phyloP scores from a whole-genome alignment of 23 tunicate species.

The Diplosoma virens region DNA sequence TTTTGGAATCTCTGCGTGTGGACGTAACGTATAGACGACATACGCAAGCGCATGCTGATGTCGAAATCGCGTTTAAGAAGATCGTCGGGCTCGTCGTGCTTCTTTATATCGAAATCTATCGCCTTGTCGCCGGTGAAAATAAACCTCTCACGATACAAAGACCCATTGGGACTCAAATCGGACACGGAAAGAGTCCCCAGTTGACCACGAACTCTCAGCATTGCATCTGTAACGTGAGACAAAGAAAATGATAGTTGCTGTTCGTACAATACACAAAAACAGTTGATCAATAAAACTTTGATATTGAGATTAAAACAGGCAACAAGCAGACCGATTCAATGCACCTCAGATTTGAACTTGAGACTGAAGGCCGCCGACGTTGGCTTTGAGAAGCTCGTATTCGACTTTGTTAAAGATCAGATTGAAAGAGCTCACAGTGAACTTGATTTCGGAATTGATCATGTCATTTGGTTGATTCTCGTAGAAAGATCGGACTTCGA shows the following conservation, averaged over 20 bases:
- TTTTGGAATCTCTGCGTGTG: slow-evolving; percentile 99
- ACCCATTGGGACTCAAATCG: slow-evolving; percentile 90
- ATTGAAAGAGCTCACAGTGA: slow-evolving; percentile 57
- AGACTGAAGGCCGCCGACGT: slow-evolving; percentile 44
- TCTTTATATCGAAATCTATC: slow-evolving; percentile 75
- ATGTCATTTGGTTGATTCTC: slow-evolving; percentile 84
- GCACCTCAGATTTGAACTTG: slow-evolving; percentile 59
- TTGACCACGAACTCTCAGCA: slow-evolving; percentile 64
- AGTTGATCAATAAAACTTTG: too few species aligned
- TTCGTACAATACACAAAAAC: too few species aligned
- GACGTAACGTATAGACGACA: slow-evolving; percentile 84
- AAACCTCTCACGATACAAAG: slow-evolving; percentile 72
- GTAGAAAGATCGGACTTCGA: slow-evolving; percentile 82
- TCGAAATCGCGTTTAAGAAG: slow-evolving; percentile 68
- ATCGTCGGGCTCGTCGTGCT: slow-evolving; percentile 77
- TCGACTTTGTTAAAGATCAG: slow-evolving; percentile 84
- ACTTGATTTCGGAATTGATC: slow-evolving; percentile 80
- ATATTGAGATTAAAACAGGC: too few species aligned
- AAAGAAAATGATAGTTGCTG: too few species aligned
- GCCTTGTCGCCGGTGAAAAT: slow-evolving; percentile 80
- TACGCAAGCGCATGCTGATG: slow-evolving; percentile 64
- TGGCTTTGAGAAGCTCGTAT: slow-evolving; percentile 86
- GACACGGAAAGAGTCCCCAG: slow-evolving; percentile 76
- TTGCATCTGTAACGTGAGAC: slow-evolving; percentile 74
- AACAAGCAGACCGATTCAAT: too few species aligned